Conservation (phyloP, 1,140 invertebrate species). For the Pachypsylla venusta region DNA sequence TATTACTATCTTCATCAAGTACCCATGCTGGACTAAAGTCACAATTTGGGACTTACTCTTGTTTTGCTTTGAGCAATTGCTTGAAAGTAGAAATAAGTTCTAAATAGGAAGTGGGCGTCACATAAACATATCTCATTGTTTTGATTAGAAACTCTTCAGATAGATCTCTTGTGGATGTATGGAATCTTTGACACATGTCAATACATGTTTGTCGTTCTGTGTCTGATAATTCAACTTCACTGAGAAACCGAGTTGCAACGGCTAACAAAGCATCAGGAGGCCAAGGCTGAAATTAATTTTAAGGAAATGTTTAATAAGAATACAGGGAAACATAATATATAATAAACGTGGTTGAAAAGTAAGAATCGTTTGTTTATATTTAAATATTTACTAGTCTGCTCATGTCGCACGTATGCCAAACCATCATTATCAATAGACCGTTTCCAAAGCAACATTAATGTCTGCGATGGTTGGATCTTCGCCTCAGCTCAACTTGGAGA, state of each 20-base stretch:
- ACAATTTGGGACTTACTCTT: constrained; percentile 42
- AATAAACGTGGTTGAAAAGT: no score
- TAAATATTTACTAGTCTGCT: no score
- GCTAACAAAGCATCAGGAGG: constrained; percentile 82
- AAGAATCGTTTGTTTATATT: no score
- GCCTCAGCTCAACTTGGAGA: no score
- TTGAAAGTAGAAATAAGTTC: constrained; percentile 87
- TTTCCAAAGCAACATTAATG: no score
- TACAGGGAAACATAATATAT: no score
- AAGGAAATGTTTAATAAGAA: no score
- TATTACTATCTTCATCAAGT: no score
- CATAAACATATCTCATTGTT: constrained; percentile 65
- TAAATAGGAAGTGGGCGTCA: constrained; percentile 87
- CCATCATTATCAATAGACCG: no score
- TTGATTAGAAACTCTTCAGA: constrained; percentile 56
- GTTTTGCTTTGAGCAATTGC: constrained; percentile 56
- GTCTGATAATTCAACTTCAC: constrained; percentile 65
- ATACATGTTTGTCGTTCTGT: constrained; percentile 54
- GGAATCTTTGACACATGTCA: constrained; percentile 81
- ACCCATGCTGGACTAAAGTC: no score
- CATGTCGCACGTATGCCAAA: no score
- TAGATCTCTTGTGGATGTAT: constrained; percentile 63
- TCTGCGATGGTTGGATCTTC: no score
- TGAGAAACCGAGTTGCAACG: constrained; percentile 74
- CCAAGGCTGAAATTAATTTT: constrained; percentile 49